phyloP scores from a whole-genome alignment of 2,888 invertebrate species.

The Laspeyria flexula region DNA sequence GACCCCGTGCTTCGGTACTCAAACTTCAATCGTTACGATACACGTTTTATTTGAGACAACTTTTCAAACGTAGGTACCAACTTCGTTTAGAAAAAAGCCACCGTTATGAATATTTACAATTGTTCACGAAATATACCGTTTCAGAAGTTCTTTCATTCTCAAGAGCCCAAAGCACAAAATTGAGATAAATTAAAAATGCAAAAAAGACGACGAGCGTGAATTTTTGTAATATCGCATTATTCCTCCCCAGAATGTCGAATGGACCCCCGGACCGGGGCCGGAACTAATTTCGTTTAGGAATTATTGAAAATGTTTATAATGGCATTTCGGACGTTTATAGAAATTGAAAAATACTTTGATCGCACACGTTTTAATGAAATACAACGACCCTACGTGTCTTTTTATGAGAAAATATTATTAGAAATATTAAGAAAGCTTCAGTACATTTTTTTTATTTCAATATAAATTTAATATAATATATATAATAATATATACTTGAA shows the following conservation, averaged over 20 bases:
- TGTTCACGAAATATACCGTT: constrained; percentile 41
- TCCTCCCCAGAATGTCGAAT: constrained; percentile 27
- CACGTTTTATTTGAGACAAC: constrained; percentile 37
- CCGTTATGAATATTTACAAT: constrained; percentile 41
- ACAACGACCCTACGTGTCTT: constrained; percentile 39
- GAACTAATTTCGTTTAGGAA: constrained; percentile 50
- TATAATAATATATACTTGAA: background rate
- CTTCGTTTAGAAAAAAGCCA: constrained; percentile 17
- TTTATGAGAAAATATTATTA: constrained; percentile 28
- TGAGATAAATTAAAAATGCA: constrained; percentile 51
- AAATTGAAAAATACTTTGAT: constrained; percentile 48
- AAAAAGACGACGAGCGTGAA: constrained; percentile 38
- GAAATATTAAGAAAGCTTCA: constrained; percentile 16
- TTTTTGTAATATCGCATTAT: constrained; percentile 46
- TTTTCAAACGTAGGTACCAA: constrained; percentile 21
- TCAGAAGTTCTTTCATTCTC: constrained; percentile 37
- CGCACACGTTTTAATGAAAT: constrained; percentile 43
- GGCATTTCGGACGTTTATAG: constrained; percentile 41
- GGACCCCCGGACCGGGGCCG: constrained; percentile 30
- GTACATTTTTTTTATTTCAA: constrained; percentile 3
- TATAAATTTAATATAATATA: background rate
- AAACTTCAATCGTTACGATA: constrained; percentile 38
- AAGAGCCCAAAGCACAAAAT: constrained; percentile 30
- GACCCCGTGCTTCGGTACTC: constrained; percentile 13
- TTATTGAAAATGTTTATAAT: constrained; percentile 48